These are phyloP conservation scores for Stercorarius parasiticus DNA, from an alignment of 2,113 vertebrate genomes.

Conservation along the genomic window DNA sequence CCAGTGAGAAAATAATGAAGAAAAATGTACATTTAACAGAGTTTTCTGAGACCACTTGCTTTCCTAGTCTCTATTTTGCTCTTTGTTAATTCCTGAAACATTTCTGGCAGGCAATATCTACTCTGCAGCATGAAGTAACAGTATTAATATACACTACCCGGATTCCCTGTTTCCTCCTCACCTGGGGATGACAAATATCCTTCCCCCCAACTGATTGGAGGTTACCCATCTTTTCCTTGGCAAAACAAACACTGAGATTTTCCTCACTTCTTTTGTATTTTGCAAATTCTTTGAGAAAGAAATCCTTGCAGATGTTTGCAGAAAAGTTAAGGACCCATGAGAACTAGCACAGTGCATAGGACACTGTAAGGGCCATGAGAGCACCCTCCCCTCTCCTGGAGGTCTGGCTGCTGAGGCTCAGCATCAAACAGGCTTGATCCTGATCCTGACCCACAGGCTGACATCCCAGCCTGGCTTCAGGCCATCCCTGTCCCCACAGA, in stretches of 20 bases:
- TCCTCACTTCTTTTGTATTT: neutral
- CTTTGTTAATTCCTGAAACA: neutral
- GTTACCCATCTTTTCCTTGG: neutral
- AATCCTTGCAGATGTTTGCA: neutral
- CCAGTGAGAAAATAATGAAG: conserved; percentile 31
- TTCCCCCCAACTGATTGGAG: neutral
- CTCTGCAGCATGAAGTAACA: neutral
- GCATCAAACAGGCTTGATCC: neutral
- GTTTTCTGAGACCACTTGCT: neutral
- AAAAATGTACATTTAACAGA: neutral
- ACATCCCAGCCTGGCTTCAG: neutral
- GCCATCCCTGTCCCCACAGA: neutral
- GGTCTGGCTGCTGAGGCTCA: neutral
- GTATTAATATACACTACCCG: neutral
- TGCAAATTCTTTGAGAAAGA: neutral
- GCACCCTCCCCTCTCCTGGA: neutral
- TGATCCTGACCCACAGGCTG: neutral
- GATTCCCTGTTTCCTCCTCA: neutral
- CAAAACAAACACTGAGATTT: neutral
- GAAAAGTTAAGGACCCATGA: neutral
- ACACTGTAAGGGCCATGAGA: neutral
- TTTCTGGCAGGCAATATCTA: neutral
- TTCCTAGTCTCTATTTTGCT: neutral
- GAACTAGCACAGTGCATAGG: neutral
- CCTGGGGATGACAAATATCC: neutral